Evolutionary conservation across 2,797 vertebrate genomes (phyloP).

Genomic region (Gila robusta): DNA sequence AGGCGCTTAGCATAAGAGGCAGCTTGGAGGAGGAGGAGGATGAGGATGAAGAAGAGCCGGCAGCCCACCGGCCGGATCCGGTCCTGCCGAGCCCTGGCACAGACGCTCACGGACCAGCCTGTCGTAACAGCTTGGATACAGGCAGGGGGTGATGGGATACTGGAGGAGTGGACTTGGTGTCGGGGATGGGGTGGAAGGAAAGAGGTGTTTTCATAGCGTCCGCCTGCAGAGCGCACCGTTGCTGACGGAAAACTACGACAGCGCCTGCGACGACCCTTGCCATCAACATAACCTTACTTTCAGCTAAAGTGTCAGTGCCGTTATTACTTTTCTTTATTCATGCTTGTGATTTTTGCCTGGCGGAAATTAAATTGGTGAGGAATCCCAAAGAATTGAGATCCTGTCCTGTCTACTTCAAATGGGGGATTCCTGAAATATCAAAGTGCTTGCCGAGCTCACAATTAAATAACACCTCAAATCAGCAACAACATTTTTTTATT

Average conservation of each 20-base stretch:
- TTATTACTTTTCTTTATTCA: background rate
- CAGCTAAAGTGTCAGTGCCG: background rate
- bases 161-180: slow-evolving; percentile 69
- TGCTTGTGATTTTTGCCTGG: no score
- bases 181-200: slow-evolving; percentile 62
- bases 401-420: background rate
- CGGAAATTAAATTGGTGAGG: background rate
- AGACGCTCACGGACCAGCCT: slow-evolving; percentile 71
- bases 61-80: slow-evolving; percentile 78
- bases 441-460: background rate
- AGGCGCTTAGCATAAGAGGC: slow-evolving; percentile 75
- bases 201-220: slow-evolving; percentile 54
- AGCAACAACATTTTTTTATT: background rate
- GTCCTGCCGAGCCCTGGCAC: slow-evolving; percentile 84
- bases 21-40: slow-evolving; percentile 67
- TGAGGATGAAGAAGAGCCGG: slow-evolving; percentile 62
- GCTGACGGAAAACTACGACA: slow-evolving; percentile 40
- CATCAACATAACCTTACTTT: background rate
- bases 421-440: background rate
- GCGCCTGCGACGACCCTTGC: background rate
- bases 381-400: no score
- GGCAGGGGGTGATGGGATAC: slow-evolving; percentile 78
- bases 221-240: slow-evolving; percentile 56
- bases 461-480: background rate
- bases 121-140: slow-evolving; percentile 83